Evolutionary conservation across 2,888 invertebrate species (phyloP), one percentile per base, ranked within the genome.

Genomic region (Hydropsyche betteni): DNA sequence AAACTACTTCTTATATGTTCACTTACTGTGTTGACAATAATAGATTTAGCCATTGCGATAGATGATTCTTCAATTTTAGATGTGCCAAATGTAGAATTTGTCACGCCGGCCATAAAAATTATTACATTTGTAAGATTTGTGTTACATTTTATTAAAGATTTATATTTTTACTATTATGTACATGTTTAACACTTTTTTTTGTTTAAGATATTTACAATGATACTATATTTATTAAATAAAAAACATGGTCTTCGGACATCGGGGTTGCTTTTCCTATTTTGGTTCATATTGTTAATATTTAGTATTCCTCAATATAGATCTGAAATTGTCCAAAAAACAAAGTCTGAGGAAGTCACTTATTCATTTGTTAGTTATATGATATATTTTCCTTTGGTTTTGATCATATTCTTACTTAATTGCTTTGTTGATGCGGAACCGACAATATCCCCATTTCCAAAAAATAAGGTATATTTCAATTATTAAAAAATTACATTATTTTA

Each of bases 251-350:
- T 96, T 81, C 90, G 94, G 81, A 93, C 97, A 12, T 98, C 98
- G 3, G 98, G 98, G 4, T 89, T 95, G 72, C 87, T 96, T 76
- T 98, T 97, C 85, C 85, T 96, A 80, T 98, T 98, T 85, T 98
- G 98, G 97, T 86, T 97, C 24, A 82, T 96, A 0, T 84, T 95
- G 74, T 86, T 89, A 0, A 38, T 97, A 44, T 91, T 91, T 68
- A 94, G 94, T 1, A 86, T 92, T 76, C 88, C 94, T 0, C 92
- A 93, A 80, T 92, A 94, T 80, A 89, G 94, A 81, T 90, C 92
- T 16, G 91, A 92, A 83, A 86, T 89, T 0, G 77, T 83, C 10
- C 83, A 84, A 36, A 84, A 85, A 72, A 77, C 81, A 1, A 84
- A 83, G 7, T 86, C 88, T 5, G 87, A 88, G 74, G 87, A 89